Evolutionary conservation across 2,113 vertebrate species (phyloP), one percentile per base, ranked within the genome.

Genomic region (Sterna hirundo): DNA sequence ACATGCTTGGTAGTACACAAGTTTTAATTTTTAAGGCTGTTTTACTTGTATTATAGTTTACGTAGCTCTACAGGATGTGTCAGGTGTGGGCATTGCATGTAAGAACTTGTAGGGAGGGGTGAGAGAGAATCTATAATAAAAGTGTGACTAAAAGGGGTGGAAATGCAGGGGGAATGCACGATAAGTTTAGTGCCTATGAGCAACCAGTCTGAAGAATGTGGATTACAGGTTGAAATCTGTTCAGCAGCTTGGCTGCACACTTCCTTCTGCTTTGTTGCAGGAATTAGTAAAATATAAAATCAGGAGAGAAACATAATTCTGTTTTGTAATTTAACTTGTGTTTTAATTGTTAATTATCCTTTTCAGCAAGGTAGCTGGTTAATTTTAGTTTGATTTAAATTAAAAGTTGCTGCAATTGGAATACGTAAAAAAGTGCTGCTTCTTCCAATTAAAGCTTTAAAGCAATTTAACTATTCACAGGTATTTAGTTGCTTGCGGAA

Each of bases 401-500:
- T 40, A 0, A 5, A 51, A 32, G 14, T 47, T 88, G 30, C 57
- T 66, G 65, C 42, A 82, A 10, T 27, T 83, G 49, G 26, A 83
- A 64, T 60, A 69, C 44, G 44, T 83, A 15, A 10, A 23, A 30
- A 71, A 58, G 26, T 38, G 11, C 4, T 72, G 2, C 11, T 52
- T 42, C 38, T 83, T 76, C 49, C 78, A 54, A 5, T 58, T 36
- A 11, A 58, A 38, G 32, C 69, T 64, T 64, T 69, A 60, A 74
- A 86, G 44, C 36, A 55, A 9, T 92, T 54, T 62, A 86, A 30
- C 42, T 86, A 6, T 38, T 83, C 27, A 11, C 42, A 72, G 57
- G 69, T 93, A 66, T 68, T 86, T 26, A n/a, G 71, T 38, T 96
- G 38, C 47, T 88, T 82, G 64, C 84, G 88, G 85, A 95, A 78